A percentile compares a stretch with the other conserved stretches of the same genome.
phyloP scores from a whole-genome alignment of 2,888 invertebrate genomes.

The Tachina grossa region DNA sequence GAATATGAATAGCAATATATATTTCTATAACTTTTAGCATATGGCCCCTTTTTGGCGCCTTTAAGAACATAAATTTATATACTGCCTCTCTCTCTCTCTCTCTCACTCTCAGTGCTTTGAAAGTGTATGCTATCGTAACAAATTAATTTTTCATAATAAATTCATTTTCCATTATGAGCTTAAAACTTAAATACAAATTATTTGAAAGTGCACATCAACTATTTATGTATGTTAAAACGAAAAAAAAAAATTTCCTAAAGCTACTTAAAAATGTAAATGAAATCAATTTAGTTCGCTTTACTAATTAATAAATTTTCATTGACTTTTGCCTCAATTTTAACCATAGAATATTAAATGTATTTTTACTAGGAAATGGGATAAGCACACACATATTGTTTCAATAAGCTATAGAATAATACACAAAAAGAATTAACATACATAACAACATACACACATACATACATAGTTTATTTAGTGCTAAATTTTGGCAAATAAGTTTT shows the following conservation, averaged over 20 bases:
- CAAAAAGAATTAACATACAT: no score
- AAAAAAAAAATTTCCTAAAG: conserved; percentile 9
- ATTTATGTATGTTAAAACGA: background rate
- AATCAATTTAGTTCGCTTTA: background rate
- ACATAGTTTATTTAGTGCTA: no score
- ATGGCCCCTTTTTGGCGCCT: no score
- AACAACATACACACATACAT: no score
- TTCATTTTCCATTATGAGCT: conserved; percentile 29
- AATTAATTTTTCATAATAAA: background rate
- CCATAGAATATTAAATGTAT: conserved; percentile 23
- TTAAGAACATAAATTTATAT: no score
- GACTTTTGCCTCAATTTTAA: conserved; percentile 41
- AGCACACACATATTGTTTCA: background rate
- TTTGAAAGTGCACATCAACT: conserved; percentile 6
- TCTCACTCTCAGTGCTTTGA: background rate
- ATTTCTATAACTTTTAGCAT: no score
- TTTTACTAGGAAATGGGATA: background rate
- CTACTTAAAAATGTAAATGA: background rate
- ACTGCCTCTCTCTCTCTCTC: no score
- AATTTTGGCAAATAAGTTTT: no score
- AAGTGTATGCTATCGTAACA: background rate
- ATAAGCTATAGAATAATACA: no score
- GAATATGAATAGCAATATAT: no score
- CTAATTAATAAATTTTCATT: conserved; percentile 48
- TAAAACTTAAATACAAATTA: conserved; percentile 14